Base-by-base conservation (phyloP, 2,113 vertebrate species). In the Strigops habroptila region DNA sequence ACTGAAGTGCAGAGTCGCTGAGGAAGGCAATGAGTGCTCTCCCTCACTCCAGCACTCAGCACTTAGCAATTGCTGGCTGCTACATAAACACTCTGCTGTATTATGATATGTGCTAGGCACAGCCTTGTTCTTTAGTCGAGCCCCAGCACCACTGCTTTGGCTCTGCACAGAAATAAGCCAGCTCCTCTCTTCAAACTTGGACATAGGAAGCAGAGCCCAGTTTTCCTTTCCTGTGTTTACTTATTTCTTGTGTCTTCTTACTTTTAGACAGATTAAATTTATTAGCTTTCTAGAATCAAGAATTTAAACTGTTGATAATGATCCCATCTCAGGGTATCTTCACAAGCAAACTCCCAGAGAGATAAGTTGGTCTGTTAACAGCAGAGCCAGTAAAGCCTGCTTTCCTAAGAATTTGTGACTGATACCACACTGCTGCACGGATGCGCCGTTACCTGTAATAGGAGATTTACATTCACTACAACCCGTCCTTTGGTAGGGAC, bases 261-360 rank as follows among this genome's bases (percentile, higher is more conserved):
- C 43, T 81, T 91, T 81, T 48, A 69, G 73, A 74, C 43, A 57
- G 71, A 62, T 24, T 6, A 94, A 81, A 90, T 92, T 83, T 91
- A 93, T 86, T 91, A 17, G 48, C 25, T 75, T 88, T 71, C 77
- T 65, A 62, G 15, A 30, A 92, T 82, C 95, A 96, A 95, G 93
- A 96, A 96, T 95, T 86, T 86, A 68, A 96, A 89, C 81, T 59
- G 53, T 49, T 89, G 88, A 92, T 90, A 91, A 82, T 53, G 35
- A 94, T 82, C 69, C 80, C 81, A 39, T 87, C 65, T 71, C 44
- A 0, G 51, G 18, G 19, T 91, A 37, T 81, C 65, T 75, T 94
- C 86, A 19, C 74, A 81, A 79, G 62, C 65, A 91, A 43, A 71
- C 65, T 90, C 95, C 90, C 86, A 57, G 21, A 41, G 46, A 95